phyloP scores from a whole-genome alignment of 92 coral and sea anemone genomes.

The Anthopleura xanthogrammica region DNA sequence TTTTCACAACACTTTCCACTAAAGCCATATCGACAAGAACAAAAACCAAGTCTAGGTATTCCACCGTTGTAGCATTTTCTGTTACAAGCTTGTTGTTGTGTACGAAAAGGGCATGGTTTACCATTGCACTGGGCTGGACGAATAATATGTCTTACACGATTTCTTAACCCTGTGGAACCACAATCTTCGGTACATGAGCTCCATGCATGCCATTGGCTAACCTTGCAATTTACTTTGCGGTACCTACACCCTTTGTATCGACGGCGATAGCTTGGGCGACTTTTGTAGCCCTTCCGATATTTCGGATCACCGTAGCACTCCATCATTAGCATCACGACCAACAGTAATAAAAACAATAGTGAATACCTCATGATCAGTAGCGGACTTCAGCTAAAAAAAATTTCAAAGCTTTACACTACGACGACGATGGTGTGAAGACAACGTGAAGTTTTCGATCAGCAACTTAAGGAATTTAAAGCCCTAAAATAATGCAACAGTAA shows the following conservation, averaged over 20 bases:
- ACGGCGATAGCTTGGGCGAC: slow-evolving; percentile 2
- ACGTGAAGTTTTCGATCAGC: too few relatives aligned
- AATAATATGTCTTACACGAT: neutral
- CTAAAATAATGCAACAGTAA: too few relatives aligned
- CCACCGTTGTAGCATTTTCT: slow-evolving; percentile 27
- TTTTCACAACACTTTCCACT: slow-evolving; percentile 18
- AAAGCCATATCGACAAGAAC: slow-evolving; percentile 9
- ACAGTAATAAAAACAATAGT: neutral
- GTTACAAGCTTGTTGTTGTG: slow-evolving; percentile 11
- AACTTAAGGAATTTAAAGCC: too few relatives aligned
- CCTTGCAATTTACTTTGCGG: slow-evolving; percentile 13
- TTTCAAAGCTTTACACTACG: too few relatives aligned
- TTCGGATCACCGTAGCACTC: neutral
- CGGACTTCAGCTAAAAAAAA: too few relatives aligned
- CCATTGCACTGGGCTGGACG: slow-evolving; percentile 17
- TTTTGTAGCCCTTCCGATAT: neutral
- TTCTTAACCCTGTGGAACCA: slow-evolving; percentile 20
- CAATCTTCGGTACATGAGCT: slow-evolving; percentile 22
- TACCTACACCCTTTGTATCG: neutral
- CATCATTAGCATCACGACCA: slow-evolving; percentile 2
- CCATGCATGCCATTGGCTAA: slow-evolving; percentile 22
- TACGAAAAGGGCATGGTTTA: slow-evolving; percentile 1
- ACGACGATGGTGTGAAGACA: too few relatives aligned
- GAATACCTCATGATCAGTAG: neutral
- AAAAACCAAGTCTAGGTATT: slow-evolving; percentile 4